phyloP scores from a whole-genome alignment of 2,888 invertebrate genomes.

The Lasioglossum oenotherae region DNA sequence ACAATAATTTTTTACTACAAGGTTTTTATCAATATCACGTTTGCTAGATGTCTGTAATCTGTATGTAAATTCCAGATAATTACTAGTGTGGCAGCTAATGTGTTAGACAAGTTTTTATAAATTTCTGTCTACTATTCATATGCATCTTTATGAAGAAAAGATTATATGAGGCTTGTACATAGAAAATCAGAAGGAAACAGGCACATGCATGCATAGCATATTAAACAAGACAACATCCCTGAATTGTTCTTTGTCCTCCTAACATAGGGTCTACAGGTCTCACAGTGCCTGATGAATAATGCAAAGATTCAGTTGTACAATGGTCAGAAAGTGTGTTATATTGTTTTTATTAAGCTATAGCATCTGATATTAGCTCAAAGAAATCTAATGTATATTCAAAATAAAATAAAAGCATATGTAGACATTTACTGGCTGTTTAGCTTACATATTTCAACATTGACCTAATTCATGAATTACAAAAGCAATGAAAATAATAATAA shows the following conservation, averaged over 20 bases:
- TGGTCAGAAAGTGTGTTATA: constrained; percentile 62
- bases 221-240: constrained; percentile 61
- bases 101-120: neutral
- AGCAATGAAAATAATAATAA: neutral
- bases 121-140: constrained; percentile 28
- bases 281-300: constrained; percentile 73
- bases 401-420: constrained; percentile 47
- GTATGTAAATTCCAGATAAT: constrained; percentile 5
- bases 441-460: neutral
- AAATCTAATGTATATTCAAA: constrained; percentile 44
- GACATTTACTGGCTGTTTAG: constrained; percentile 17
- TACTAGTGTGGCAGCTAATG: neutral
- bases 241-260: constrained; percentile 67
- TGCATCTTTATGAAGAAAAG: constrained; percentile 35
- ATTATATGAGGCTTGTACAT: constrained; percentile 50
- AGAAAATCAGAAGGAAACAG: constrained; percentile 53
- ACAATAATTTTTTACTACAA: neutral
- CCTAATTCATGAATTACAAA: neutral
- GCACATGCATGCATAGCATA: constrained; percentile 64
- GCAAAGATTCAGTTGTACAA: constrained; percentile 67
- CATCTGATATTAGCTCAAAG: constrained; percentile 53
- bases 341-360: constrained; percentile 62
- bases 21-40: neutral
- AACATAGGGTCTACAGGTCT: constrained; percentile 60
- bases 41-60: neutral